Percentiles rank a stretch among this genome's conserved stretches.
These are phyloP conservation scores for Dicentrarchus labrax DNA, from an alignment of 2,113 vertebrate genomes.

Conservation along the genomic window DNA sequence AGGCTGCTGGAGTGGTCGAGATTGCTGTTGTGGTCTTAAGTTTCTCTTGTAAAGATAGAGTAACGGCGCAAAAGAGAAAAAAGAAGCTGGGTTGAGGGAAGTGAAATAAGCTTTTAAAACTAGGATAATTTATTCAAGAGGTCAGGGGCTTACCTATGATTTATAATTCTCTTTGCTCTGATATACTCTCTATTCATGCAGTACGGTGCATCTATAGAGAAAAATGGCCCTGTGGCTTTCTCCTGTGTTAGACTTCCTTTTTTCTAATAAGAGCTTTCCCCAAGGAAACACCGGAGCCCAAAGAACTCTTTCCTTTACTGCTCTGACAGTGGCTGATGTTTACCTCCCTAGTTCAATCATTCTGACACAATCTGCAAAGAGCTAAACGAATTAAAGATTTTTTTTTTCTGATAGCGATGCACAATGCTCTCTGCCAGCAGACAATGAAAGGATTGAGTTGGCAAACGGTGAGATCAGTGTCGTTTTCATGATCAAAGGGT, in stretches of 20 bases:
- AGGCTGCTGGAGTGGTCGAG: not conserved
- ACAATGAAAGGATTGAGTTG: constrained; percentile 70
- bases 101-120: constrained; percentile 36
- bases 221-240: not conserved
- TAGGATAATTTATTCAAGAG: constrained; percentile 54
- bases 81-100: constrained; percentile 3
- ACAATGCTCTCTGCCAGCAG: constrained; percentile 59
- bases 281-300: not conserved
- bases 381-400: constrained; percentile 71
- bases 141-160: constrained; percentile 26
- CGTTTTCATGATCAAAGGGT: constrained; percentile 71
- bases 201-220: not conserved
- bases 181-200: constrained; percentile 9
- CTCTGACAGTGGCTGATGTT: constrained; percentile 39
- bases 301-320: constrained; percentile 20
- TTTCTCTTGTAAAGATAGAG: constrained; percentile 45
- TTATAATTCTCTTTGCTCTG: constrained; percentile 33
- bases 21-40: constrained; percentile 29
- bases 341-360: constrained; percentile 65
- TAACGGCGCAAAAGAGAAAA: constrained; percentile 10
- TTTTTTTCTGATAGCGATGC: constrained; percentile 59
- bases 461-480: constrained; percentile 65
- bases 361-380: constrained; percentile 69
- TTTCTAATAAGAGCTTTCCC: constrained; percentile 16
- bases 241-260: not conserved